A percentile compares a stretch with the other conserved stretches of the same genome.
phyloP scores from a whole-genome alignment of 2,888 invertebrate species.

The Cryptops parisi region DNA sequence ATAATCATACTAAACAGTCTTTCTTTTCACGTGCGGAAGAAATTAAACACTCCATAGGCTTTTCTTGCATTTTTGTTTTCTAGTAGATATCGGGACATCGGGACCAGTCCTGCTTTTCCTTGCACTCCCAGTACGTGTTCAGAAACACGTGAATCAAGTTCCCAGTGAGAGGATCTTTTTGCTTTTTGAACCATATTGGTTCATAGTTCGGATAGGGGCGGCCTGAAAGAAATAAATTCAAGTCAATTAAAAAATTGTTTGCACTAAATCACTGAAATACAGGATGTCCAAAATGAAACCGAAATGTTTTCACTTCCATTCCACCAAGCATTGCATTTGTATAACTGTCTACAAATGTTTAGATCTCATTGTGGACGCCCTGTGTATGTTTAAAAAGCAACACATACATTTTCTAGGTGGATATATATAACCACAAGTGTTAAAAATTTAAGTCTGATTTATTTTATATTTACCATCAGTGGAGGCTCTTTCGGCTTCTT shows the following conservation, averaged over 20 bases:
- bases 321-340: no score
- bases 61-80: no score
- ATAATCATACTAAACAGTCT: no score
- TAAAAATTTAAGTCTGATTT: not conserved
- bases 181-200: conserved; percentile 81
- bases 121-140: conserved; percentile 85
- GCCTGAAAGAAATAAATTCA: conserved; percentile 33
- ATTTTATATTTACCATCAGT: conserved; percentile 30
- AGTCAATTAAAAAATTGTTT: not conserved
- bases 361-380: no score
- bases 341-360: no score
- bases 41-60: no score
- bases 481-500: conserved; percentile 50
- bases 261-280: conserved; percentile 2
- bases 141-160: conserved; percentile 67
- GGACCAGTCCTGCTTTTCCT: conserved; percentile 74
- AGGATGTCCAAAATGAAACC: not conserved
- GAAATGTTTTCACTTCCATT: no score
- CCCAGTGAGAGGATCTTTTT: conserved; percentile 48
- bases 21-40: no score
- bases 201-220: conserved; percentile 55
- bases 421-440: no score
- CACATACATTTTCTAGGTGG: no score
- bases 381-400: not conserved
- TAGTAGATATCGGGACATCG: conserved; percentile 78